Percentiles rank a stretch among this genome's conserved stretches.
Conservation (phyloP, 2,113 vertebrate species). For the Calypte anna region DNA sequence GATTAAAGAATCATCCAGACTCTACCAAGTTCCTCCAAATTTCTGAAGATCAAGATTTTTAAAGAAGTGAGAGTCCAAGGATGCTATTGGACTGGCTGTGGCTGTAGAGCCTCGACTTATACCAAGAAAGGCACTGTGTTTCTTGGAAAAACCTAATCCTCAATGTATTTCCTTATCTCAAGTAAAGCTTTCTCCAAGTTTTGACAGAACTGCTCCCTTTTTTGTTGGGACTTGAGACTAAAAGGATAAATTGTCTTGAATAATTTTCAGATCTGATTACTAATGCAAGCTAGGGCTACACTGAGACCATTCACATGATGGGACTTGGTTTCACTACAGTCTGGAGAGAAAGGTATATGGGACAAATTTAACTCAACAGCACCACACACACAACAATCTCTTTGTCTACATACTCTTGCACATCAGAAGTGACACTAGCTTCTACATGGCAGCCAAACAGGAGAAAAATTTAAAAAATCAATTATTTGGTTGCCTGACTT, state of each 20-base stretch:
- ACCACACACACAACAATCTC: not conserved
- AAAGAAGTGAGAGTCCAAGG: not conserved
- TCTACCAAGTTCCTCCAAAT: not conserved
- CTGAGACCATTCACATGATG: not conserved
- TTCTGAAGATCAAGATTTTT: not conserved
- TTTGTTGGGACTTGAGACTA: not conserved
- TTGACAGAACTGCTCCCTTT: accelerated
- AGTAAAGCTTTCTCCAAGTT: not conserved
- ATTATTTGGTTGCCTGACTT: not conserved
- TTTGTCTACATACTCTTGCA: not conserved
- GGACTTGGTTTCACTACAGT: not conserved
- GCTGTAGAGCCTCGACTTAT: not conserved
- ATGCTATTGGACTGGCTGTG: not conserved
- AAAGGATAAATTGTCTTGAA: not conserved
- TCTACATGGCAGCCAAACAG: not conserved
- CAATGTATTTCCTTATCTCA: not conserved
- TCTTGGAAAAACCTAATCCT: not conserved
- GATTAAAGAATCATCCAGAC: not conserved
- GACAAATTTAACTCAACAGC: not conserved
- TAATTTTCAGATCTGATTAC: not conserved
- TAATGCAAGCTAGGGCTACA: not conserved
- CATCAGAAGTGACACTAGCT: not conserved
- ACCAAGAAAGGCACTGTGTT: not conserved
- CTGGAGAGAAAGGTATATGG: not conserved
- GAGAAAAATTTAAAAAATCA: not conserved